Base-by-base conservation (phyloP, 1,140 invertebrate genomes). In the Drosophila subobscura region DNA sequence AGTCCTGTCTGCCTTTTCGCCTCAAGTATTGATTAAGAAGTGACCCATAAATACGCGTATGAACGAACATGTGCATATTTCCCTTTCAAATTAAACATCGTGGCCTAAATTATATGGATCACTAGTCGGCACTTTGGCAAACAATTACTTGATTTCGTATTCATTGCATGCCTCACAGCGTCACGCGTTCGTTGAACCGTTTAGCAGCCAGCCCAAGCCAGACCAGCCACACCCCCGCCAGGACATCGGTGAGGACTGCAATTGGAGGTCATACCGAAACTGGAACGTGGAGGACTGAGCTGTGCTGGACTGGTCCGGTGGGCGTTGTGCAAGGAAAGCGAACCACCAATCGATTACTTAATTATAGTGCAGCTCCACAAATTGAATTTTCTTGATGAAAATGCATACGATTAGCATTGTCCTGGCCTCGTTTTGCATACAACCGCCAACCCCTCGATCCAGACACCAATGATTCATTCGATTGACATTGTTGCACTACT, bases 401-500 rank as follows among this genome's bases (percentile, higher is more conserved):
- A 41, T 10, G 10, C 20, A 14, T 49, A 47, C 37, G 3, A 67
- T 61, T 67, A 22, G 41, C 16, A 20, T 72, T 73, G 41, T 47
- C 41, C 47, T 73, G 72, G 47, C 72, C 70, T 47, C 42, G 56
- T 66, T 74, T 63, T 1, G 10, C 41, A 45, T 46, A 6, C 29
- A 42, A 51, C 42, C 67, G 16, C 42, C 61, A 46, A 52, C 23
- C 27, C 22, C 37, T 47, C 14, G 33, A 6, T 7, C 20, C 41
- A 6, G 23, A 20, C 25, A 41, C 29, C 10, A 59, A 23, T 33
- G n/a, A 22, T 54, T n/a, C 20, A 16, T 33, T 64, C 41, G 23
- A 57, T 73, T 63, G 51, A 12, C 50, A 73, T 64, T 63, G 72
- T 74, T 74, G 41, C 52, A 53, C 40, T 54, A 72, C 68, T 63